Evolutionary conservation across 2,797 vertebrate genomes (phyloP).

Genomic region (Hemitrygon akajei): DNA sequence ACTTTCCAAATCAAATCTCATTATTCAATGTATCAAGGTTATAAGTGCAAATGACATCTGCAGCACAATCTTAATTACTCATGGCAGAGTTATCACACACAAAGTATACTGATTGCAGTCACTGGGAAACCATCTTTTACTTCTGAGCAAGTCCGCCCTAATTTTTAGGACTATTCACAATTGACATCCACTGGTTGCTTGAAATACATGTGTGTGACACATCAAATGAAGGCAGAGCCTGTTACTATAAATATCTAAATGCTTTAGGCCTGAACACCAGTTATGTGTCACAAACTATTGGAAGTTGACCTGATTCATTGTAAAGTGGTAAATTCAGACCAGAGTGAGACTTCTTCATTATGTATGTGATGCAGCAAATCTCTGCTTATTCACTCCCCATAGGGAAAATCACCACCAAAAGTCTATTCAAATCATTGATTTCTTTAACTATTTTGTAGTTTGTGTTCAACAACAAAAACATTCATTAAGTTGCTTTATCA

Average conservation of each 20-base stretch:
- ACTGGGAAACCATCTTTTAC: background rate
- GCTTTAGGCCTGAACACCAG: background rate
- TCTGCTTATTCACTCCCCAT: background rate
- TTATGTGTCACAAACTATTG: background rate
- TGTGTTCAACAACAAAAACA: background rate
- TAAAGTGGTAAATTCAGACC: background rate
- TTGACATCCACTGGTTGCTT: background rate
- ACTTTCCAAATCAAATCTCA: background rate
- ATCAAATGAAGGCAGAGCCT: background rate
- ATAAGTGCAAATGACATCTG: background rate
- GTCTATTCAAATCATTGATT: background rate
- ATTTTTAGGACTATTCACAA: background rate
- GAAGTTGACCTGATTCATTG: background rate
- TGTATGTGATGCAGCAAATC: background rate
- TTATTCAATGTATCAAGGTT: background rate
- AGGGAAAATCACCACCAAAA: background rate
- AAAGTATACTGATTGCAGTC: too few relatives aligned
- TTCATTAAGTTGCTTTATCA: background rate
- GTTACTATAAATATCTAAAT: background rate
- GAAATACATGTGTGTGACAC: background rate
- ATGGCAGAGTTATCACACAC: background rate
- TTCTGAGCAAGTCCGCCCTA: background rate
- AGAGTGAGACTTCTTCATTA: background rate
- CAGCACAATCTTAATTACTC: background rate
- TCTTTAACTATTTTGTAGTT: constrained; percentile 4